Conservation (phyloP, 2,113 vertebrate genomes). For the Etheostoma cragini region DNA sequence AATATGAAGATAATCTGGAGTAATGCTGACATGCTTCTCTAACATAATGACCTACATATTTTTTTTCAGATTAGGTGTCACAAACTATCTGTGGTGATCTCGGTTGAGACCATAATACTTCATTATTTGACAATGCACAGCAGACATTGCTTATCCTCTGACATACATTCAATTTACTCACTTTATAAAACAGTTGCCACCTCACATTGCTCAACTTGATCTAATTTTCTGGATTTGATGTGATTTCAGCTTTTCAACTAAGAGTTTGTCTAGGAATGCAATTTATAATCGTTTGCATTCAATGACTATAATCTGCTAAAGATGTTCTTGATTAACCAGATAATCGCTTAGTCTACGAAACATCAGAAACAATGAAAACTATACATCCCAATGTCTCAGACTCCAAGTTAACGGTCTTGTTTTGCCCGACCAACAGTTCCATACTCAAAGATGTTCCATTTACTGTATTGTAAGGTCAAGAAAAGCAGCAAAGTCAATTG, state of each 20-base stretch:
- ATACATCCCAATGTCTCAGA: background rate
- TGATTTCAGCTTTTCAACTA: background rate
- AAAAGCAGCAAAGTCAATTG: background rate
- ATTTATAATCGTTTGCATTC: background rate
- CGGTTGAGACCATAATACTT: background rate
- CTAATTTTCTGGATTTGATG: background rate
- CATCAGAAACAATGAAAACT: background rate
- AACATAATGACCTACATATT: slow-evolving; percentile 17
- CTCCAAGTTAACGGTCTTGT: background rate
- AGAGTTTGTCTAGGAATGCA: background rate
- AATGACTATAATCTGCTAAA: background rate
- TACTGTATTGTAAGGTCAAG: background rate
- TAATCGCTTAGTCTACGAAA: background rate
- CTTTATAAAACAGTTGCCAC: background rate
- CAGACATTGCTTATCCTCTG: background rate
- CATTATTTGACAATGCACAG: background rate
- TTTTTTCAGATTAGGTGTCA: background rate
- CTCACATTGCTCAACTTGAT: background rate
- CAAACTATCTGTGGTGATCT: background rate
- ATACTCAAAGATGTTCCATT: background rate
- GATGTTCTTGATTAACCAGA: background rate
- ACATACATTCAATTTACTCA: background rate
- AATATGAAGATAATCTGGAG: background rate
- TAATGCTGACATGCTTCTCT: background rate
- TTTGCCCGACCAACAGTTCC: background rate